Evolutionary conservation across 2,113 vertebrate genomes (phyloP).

Genomic region (Pangasianodon hypophthalmus): DNA sequence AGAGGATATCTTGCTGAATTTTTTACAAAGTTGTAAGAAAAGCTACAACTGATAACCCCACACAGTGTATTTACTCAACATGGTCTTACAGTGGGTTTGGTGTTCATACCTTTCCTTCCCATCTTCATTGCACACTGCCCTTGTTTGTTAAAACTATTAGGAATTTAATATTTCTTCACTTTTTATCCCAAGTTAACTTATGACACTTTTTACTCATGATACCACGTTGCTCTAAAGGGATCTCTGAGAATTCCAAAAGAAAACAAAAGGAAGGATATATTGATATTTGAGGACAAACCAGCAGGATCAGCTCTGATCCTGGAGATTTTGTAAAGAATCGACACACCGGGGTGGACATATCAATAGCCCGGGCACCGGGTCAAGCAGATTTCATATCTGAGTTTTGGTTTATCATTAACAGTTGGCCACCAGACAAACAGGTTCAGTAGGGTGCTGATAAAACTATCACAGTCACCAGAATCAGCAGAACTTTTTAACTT

Average conservation of each 20-base stretch:
- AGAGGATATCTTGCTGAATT: not conserved
- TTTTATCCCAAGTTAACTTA: not conserved
- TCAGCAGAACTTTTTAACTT: not conserved
- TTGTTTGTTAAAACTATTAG: not conserved
- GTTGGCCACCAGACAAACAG: not conserved
- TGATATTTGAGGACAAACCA: not conserved
- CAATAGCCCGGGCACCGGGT: too few species aligned
- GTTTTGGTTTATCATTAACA: not conserved
- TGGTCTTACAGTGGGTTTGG: not conserved
- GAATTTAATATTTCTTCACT: not conserved
- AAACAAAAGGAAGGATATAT: not conserved
- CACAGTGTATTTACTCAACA: not conserved
- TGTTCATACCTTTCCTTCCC: not conserved
- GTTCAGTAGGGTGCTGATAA: not conserved
- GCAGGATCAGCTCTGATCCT: not conserved
- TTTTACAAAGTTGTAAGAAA: not conserved
- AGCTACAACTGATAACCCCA: not conserved
- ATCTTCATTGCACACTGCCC: too few species aligned
- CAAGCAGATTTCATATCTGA: not conserved
- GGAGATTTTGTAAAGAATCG: not conserved
- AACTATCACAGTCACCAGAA: not conserved
- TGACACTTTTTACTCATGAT: not conserved
- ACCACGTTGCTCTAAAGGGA: not conserved
- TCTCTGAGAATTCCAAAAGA: not conserved
- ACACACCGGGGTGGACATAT: not conserved